Percentiles rank a stretch among this genome's conserved stretches.
Evolutionary conservation across 2,888 invertebrate genomes (phyloP).

Genomic region (Dryadula phaetusa): DNA sequence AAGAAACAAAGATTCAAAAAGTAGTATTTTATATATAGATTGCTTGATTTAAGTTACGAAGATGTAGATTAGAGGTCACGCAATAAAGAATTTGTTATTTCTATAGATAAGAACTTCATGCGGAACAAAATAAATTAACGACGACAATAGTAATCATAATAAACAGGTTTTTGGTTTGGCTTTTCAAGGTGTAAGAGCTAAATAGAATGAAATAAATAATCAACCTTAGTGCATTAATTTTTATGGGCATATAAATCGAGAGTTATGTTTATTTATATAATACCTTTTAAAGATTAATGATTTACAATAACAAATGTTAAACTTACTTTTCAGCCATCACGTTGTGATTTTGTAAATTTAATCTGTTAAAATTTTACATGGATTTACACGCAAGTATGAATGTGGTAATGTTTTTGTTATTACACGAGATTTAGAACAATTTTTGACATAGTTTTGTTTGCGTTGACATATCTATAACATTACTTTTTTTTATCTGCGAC

Average conservation of each 20-base stretch:
- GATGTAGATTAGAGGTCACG: conserved; percentile 27
- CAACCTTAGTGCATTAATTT: conserved; percentile 24
- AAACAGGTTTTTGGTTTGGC: conserved; percentile 16
- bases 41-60: background rate
- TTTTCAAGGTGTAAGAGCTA: conserved; percentile 16
- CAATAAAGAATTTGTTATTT: conserved; percentile 15
- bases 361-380: conserved; percentile 61
- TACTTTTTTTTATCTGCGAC: conserved; percentile 44
- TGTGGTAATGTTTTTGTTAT: conserved; percentile 64
- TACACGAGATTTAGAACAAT: conserved; percentile 78
- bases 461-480: conserved; percentile 70
- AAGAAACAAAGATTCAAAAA: conserved; percentile 3
- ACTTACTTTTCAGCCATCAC: conserved; percentile 80
- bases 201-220: conserved; percentile 21
- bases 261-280: conserved; percentile 57
- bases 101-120: conserved; percentile 21
- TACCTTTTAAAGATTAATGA: conserved; percentile 51
- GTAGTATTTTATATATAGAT: background rate
- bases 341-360: conserved; percentile 55
- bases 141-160: conserved; percentile 12
- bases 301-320: conserved; percentile 55
- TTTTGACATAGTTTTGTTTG: conserved; percentile 82
- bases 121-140: conserved; percentile 26
- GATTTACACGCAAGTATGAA: conserved; percentile 66
- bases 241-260: conserved; percentile 26